Conservation (phyloP, 2,888 invertebrate species). For the Ischnura elegans region DNA sequence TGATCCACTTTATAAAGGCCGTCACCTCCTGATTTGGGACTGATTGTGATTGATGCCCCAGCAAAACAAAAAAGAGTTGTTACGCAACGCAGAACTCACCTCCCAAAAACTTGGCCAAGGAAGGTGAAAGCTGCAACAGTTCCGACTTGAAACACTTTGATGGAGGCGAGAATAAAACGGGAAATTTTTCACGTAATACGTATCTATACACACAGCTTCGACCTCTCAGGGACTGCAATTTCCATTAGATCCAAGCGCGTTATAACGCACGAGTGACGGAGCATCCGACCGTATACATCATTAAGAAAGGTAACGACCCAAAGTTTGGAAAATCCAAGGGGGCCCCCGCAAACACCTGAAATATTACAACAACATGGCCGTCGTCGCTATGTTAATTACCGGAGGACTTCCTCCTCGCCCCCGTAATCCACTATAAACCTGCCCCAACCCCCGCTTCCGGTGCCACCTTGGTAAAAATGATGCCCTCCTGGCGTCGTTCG, state of each 20-base stretch:
- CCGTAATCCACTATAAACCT: too few relatives aligned
- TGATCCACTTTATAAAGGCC: background rate
- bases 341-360: background rate
- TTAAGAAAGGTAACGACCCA: background rate
- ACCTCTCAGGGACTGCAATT: background rate
- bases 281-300: background rate
- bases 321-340: background rate
- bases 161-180: background rate
- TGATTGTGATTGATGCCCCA: background rate
- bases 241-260: background rate
- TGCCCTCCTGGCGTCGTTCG: background rate
- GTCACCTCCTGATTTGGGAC: background rate
- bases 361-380: constrained; percentile 24
- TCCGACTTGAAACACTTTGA: background rate
- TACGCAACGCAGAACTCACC: too few relatives aligned
- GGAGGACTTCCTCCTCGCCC: background rate
- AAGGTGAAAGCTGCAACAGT: too few relatives aligned
- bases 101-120: too few relatives aligned
- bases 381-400: constrained; percentile 28
- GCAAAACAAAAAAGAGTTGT: too few relatives aligned
- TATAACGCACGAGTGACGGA: background rate
- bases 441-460: background rate
- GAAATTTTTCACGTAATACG: too few relatives aligned
- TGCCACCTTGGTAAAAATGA: background rate
- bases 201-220: background rate